phyloP scores from a whole-genome alignment of 2,797 vertebrate genomes.

The Scolopax rusticola region DNA sequence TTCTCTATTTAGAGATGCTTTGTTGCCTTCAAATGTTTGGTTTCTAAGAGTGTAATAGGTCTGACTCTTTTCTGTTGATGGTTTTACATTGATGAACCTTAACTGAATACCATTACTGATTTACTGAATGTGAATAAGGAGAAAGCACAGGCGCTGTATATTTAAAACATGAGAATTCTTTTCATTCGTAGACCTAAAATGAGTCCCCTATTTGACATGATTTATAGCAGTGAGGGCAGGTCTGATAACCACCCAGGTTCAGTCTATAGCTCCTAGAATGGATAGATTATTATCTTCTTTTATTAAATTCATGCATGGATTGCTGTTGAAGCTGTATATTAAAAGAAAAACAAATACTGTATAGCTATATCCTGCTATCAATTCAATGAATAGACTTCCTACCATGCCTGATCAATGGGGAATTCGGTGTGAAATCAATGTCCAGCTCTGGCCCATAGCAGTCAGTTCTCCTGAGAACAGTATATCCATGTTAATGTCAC shows the following conservation, averaged over 20 bases:
- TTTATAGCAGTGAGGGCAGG: constrained; percentile 57
- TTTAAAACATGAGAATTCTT: constrained; percentile 25
- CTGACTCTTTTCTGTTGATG: neutral
- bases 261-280: constrained; percentile 23
- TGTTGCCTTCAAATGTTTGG: neutral
- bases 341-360: constrained; percentile 67
- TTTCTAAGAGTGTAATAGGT: neutral
- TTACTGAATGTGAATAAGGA: neutral
- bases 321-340: constrained; percentile 60
- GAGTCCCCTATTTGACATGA: constrained; percentile 60
- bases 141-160: neutral
- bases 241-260: constrained; percentile 53
- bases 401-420: constrained; percentile 50
- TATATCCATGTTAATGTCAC: constrained; percentile 71
- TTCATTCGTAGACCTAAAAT: constrained; percentile 1
- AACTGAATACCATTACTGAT: neutral
- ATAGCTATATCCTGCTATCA: constrained; percentile 53
- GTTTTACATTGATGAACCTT: neutral
- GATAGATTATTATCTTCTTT: constrained; percentile 72
- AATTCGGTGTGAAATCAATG: constrained; percentile 64
- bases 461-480: constrained; percentile 58
- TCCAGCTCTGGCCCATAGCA: constrained; percentile 33
- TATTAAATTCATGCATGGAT: constrained; percentile 71
- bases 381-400: constrained; percentile 56
- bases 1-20: neutral